Percentiles rank a stretch among this genome's conserved stretches.
Evolutionary conservation across 2,113 vertebrate species (phyloP).

Genomic region (Nannobrachium achirus): DNA sequence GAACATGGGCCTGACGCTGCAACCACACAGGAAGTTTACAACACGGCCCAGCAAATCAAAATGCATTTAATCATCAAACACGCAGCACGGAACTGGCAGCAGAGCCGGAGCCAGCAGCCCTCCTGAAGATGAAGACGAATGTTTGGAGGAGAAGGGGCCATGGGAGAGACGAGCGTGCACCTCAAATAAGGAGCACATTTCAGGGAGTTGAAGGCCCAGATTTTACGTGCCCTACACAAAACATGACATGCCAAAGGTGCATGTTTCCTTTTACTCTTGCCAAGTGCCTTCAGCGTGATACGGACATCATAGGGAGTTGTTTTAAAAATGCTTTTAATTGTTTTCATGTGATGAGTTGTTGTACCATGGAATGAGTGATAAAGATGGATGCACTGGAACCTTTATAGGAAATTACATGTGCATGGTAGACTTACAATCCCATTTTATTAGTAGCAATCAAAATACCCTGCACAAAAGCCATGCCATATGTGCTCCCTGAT

Average conservation of each 20-base stretch:
- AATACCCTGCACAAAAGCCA: slow-evolving; percentile 32
- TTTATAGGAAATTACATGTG: slow-evolving; percentile 61
- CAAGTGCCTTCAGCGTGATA: slow-evolving; percentile 39
- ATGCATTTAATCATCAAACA: slow-evolving; percentile 77
- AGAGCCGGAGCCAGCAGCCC: slow-evolving; percentile 57
- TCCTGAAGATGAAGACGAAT: slow-evolving; percentile 70
- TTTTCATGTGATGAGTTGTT: slow-evolving; percentile 59
- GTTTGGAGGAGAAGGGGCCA: slow-evolving; percentile 49
- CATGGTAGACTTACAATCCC: slow-evolving; percentile 35
- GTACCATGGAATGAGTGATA: slow-evolving; percentile 46
- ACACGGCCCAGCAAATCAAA: slow-evolving; percentile 72
- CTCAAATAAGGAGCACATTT: slow-evolving; percentile 34
- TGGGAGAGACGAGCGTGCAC: slow-evolving; percentile 39
- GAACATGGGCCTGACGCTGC: slow-evolving; percentile 64
- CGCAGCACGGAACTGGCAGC: slow-evolving; percentile 56
- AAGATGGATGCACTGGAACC: slow-evolving; percentile 44
- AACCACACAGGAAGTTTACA: slow-evolving; percentile 80
- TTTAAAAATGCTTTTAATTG: slow-evolving; percentile 59
- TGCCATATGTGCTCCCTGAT: slow-evolving; percentile 54
- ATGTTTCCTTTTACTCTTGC: slow-evolving; percentile 38
- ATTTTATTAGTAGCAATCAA: slow-evolving; percentile 58
- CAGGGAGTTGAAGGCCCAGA: slow-evolving; percentile 14
- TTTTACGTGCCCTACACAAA: slow-evolving; percentile 41
- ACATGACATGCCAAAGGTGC: slow-evolving; percentile 40
- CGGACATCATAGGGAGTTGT: slow-evolving; percentile 26